phyloP scores from a whole-genome alignment of 2,113 vertebrate genomes.

The Procavia capensis region DNA sequence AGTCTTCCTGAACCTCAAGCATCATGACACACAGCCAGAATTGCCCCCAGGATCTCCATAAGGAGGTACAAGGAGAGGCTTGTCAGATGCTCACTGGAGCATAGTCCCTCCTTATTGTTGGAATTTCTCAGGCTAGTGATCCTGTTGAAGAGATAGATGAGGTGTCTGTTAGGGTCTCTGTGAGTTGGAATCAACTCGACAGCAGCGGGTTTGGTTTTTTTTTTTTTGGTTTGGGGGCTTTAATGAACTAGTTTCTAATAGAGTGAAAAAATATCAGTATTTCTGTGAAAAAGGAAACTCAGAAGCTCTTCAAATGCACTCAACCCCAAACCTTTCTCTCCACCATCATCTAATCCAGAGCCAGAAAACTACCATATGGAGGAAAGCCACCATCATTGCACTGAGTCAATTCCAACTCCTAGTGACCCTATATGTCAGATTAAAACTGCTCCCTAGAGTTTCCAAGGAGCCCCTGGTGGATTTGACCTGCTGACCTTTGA shows the following conservation, averaged over 20 bases:
- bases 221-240: constrained; percentile 17
- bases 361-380: not conserved
- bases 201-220: constrained; percentile 37
- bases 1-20: not conserved
- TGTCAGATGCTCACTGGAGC: not conserved
- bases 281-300: constrained; percentile 9
- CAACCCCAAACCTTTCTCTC: not conserved
- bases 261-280: constrained; percentile 20
- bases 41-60: not conserved
- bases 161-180: too few relatives aligned
- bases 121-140: not conserved
- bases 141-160: not conserved
- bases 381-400: too few relatives aligned
- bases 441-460: too few relatives aligned
- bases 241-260: not conserved
- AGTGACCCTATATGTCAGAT: too few relatives aligned
- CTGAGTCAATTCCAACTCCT: too few relatives aligned
- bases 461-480: too few relatives aligned
- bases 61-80: not conserved
- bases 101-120: not conserved
- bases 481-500: too few relatives aligned
- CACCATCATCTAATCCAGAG: not conserved
- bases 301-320: not conserved
- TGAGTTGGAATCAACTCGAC: too few relatives aligned
- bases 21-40: not conserved